These are phyloP conservation scores for Anthophora plumipes DNA, from an alignment of 2,888 invertebrate genomes.

Conservation along the genomic window DNA sequence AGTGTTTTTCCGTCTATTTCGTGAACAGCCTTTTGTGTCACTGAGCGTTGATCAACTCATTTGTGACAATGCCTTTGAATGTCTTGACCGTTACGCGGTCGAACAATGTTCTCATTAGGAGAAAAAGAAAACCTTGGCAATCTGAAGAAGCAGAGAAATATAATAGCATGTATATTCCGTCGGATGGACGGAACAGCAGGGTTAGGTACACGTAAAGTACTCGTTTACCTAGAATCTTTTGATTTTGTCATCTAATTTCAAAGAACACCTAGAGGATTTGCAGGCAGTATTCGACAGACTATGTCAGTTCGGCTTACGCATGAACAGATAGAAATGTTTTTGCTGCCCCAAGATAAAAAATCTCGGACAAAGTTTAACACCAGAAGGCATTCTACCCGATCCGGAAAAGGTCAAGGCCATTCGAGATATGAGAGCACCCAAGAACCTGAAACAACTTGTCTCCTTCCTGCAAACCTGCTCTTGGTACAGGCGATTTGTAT, in stretches of 20 bases:
- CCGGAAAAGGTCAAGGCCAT: background rate
- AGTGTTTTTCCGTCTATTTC: too few species aligned
- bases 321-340: constrained; percentile 15
- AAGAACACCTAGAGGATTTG: background rate
- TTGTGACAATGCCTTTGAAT: too few species aligned
- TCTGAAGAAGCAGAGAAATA: too few species aligned
- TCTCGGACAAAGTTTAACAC: background rate
- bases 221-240: constrained; percentile 8
- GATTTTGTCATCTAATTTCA: background rate
- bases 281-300: background rate
- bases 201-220: background rate
- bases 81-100: too few species aligned
- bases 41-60: too few species aligned
- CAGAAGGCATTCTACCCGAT: background rate
- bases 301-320: background rate
- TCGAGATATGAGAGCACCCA: background rate
- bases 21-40: too few species aligned
- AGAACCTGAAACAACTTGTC: background rate
- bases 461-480: background rate
- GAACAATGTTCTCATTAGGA: too few species aligned
- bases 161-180: constrained; percentile 16
- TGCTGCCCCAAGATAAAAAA: background rate
- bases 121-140: too few species aligned
- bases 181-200: constrained; percentile 4
- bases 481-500: background rate